A percentile compares a stretch with the other conserved stretches of the same genome.
These are phyloP conservation scores for Leptopilina clavipes DNA, from an alignment of 1,140 invertebrate genomes.

Conservation along the genomic window DNA sequence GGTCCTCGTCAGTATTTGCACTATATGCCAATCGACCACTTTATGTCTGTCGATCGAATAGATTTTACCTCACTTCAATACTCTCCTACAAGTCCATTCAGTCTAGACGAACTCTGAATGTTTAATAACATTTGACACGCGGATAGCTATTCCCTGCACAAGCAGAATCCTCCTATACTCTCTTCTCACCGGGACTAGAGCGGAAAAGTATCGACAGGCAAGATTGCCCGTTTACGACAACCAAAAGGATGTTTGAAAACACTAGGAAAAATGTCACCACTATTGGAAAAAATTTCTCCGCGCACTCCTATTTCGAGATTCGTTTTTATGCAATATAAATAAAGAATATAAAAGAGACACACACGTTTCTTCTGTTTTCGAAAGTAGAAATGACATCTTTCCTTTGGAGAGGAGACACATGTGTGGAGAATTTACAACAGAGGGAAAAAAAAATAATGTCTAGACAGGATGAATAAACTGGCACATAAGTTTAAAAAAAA, in stretches of 20 bases:
- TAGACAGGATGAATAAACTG: too few species aligned
- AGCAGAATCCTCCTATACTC: too few species aligned
- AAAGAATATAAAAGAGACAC: too few species aligned
- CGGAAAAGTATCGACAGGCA: conserved; percentile 28
- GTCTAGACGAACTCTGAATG: conserved; percentile 18
- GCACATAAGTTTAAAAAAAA: too few species aligned
- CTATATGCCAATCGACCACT: conserved; percentile 41
- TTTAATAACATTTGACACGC: conserved; percentile 28
- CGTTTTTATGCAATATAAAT: too few species aligned
- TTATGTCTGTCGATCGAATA: conserved; percentile 32
- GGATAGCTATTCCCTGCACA: not conserved
- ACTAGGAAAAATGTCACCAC: not conserved
- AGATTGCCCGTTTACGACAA: conserved; percentile 9
- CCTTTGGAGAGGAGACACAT: too few species aligned
- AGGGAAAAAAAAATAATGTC: too few species aligned
- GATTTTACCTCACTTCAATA: conserved; percentile 32
- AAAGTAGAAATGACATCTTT: too few species aligned
- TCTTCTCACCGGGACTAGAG: not conserved
- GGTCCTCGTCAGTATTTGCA: conserved; percentile 46
- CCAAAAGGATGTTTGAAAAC: not conserved
- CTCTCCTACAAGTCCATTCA: not conserved
- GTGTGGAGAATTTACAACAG: too few species aligned
- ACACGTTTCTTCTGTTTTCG: too few species aligned
- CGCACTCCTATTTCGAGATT: not conserved
- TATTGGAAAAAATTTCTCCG: not conserved